Evolutionary conservation across 1,140 invertebrate species (phyloP).

Genomic region (Macrosteles quadrilineatus): DNA sequence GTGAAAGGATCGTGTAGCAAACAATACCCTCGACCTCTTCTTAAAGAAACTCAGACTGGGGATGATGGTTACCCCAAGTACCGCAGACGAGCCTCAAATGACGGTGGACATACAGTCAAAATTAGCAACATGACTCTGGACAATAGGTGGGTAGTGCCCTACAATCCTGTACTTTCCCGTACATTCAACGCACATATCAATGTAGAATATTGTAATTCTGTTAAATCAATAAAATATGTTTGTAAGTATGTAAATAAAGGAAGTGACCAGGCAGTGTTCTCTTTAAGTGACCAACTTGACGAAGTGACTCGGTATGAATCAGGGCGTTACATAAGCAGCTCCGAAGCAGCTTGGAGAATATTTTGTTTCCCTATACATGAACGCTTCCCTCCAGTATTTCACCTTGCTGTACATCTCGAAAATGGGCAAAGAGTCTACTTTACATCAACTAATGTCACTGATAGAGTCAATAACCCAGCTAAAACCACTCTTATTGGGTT

Average conservation of each 20-base stretch:
- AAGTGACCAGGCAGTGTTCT: conserved; percentile 43
- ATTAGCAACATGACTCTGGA: conserved; percentile 43
- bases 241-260: conserved; percentile 53
- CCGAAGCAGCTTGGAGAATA: conserved; percentile 50
- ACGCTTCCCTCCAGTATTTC: conserved; percentile 45
- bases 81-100: conserved; percentile 38
- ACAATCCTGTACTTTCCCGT: conserved; percentile 44
- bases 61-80: conserved; percentile 49
- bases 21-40: conserved; percentile 46
- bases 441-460: conserved; percentile 27
- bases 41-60: conserved; percentile 46
- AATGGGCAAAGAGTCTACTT: conserved; percentile 44
- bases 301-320: conserved; percentile 48
- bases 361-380: conserved; percentile 48
- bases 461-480: neutral
- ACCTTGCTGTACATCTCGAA: conserved; percentile 48
- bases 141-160: conserved; percentile 51
- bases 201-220: conserved; percentile 48
- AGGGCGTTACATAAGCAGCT: conserved; percentile 45
- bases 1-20: conserved; percentile 52
- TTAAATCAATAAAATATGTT: conserved; percentile 51
- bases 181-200: conserved; percentile 49
- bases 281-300: conserved; percentile 42
- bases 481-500: conserved; percentile 22
- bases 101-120: conserved; percentile 35